Percentiles rank a stretch among this genome's conserved stretches.
phyloP scores from a whole-genome alignment of 2,888 invertebrate species.

The Tribolium freemani region DNA sequence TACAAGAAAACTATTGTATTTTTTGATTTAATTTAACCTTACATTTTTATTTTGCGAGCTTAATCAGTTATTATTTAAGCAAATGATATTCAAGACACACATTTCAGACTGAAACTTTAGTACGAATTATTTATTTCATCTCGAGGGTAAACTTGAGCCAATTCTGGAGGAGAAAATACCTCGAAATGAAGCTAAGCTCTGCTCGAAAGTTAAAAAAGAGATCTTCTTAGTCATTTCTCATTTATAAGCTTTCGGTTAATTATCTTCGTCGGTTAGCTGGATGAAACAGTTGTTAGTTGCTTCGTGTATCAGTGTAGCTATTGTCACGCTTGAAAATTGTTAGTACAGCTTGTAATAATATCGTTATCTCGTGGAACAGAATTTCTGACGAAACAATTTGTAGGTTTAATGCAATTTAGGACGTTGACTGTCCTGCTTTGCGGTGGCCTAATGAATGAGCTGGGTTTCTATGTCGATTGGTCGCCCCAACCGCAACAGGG shows the following conservation, averaged over 20 bases:
- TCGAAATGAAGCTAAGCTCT: not conserved
- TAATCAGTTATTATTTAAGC: slow-evolving; percentile 24
- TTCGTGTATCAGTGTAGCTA: not conserved
- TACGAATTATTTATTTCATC: slow-evolving; percentile 24
- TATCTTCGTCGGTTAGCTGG: not conserved
- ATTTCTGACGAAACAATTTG: slow-evolving; percentile 56
- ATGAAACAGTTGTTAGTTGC: not conserved
- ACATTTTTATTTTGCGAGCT: not conserved
- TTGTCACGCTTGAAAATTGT: slow-evolving; percentile 29
- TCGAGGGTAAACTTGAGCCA: slow-evolving; percentile 14
- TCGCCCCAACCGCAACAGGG: slow-evolving; percentile 41
- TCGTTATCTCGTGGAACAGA: slow-evolving; percentile 49
- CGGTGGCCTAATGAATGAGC: slow-evolving; percentile 51
- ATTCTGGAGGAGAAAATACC: not conserved
- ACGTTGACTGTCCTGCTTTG: slow-evolving; percentile 57
- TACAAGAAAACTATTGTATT: not conserved
- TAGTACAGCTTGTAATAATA: slow-evolving; percentile 49
- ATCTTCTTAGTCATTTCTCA: no score
- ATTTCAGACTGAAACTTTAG: slow-evolving; percentile 18
- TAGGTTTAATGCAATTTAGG: slow-evolving; percentile 56
- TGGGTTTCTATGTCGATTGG: slow-evolving; percentile 46
- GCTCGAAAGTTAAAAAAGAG: no score
- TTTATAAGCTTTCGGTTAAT: not conserved
- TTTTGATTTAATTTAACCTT: not conserved
- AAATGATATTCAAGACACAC: slow-evolving; percentile 30